These are phyloP conservation scores for Toxotes lorentzi DNA, from an alignment of 2,797 vertebrate genomes.

Conservation along the genomic window DNA sequence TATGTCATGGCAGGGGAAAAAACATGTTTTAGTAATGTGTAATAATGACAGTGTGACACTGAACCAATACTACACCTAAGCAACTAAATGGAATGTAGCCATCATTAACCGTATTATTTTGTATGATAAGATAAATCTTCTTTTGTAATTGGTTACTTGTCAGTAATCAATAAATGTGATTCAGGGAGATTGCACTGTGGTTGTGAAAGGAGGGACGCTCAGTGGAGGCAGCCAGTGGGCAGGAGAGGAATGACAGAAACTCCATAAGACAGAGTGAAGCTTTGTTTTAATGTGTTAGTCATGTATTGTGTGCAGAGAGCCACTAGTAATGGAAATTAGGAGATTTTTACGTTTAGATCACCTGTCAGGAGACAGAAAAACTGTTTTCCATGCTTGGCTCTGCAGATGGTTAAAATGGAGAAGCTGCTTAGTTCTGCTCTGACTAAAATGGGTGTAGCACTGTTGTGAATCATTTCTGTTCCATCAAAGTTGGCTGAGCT, in stretches of 20 bases:
- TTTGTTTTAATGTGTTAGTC: not conserved
- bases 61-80: not conserved
- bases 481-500: not conserved
- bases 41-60: too few relatives aligned
- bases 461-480: not conserved
- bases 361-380: not conserved
- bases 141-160: not conserved
- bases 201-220: not conserved
- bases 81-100: not conserved
- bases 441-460: not conserved
- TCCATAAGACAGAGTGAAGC: not conserved
- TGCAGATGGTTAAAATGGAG: not conserved
- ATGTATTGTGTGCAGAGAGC: not conserved
- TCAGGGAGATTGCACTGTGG: not conserved
- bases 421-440: not conserved
- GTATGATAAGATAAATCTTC: not conserved
- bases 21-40: not conserved
- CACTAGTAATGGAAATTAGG: not conserved
- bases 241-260: not conserved
- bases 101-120: not conserved
- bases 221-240: constrained; percentile 13
- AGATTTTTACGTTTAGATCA: not conserved
- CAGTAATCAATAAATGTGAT: not conserved
- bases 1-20: not conserved
- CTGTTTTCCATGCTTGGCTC: not conserved